Percentiles rank a stretch among this genome's conserved stretches.
These are phyloP conservation scores for Cochlearius cochlearius DNA, from an alignment of 2,113 vertebrate genomes.

Conservation along the genomic window DNA sequence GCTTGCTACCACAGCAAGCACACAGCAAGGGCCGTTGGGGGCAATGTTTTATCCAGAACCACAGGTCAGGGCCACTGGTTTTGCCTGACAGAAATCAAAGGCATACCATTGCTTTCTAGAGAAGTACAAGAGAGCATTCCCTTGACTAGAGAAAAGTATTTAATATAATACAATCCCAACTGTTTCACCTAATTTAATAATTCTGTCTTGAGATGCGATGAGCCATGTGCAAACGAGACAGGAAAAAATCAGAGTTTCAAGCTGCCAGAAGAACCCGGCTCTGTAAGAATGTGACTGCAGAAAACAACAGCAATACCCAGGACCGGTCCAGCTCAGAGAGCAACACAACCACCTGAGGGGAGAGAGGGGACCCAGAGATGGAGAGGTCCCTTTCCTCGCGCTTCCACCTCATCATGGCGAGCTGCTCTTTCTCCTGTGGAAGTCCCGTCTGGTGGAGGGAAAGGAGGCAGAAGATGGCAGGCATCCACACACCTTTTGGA, in stretches of 20 bases:
- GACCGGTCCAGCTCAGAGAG: not conserved
- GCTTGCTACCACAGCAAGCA: not conserved
- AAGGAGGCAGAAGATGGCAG: conserved; percentile 35
- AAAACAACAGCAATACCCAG: not conserved
- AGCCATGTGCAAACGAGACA: not conserved
- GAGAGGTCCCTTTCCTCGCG: not conserved
- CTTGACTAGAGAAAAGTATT: not conserved
- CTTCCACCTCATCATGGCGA: not conserved
- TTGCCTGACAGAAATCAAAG: not conserved
- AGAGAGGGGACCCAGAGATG: not conserved
- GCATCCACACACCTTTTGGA: conserved; percentile 14
- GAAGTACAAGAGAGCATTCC: not conserved
- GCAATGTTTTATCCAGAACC: not conserved
- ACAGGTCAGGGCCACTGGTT: not conserved
- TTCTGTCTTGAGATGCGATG: not conserved
- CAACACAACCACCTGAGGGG: accelerated
- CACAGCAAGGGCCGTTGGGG: not conserved
- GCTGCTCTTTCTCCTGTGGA: not conserved
- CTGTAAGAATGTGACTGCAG: not conserved
- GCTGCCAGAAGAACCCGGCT: not conserved
- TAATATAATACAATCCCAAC: not conserved
- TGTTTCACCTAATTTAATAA: not conserved
- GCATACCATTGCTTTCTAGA: not conserved
- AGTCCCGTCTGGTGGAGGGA: not conserved
- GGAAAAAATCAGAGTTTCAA: not conserved